Percentiles rank a stretch among this genome's conserved stretches.
phyloP scores from a whole-genome alignment of 2,888 invertebrate species.

The Isotomurus palustris region DNA sequence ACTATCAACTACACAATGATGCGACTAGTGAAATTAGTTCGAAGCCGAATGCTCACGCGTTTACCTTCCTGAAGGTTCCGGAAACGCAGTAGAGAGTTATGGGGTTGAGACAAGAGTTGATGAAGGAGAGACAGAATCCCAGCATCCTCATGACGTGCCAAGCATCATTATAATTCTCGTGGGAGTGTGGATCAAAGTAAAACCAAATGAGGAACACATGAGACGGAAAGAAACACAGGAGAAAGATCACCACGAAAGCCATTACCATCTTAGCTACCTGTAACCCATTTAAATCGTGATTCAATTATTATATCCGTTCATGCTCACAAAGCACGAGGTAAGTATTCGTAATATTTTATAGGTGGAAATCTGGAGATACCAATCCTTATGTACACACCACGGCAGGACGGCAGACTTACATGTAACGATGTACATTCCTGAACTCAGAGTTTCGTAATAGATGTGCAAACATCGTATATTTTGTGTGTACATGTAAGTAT shows the following conservation, averaged over 20 bases:
- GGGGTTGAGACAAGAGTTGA: slow-evolving; percentile 90
- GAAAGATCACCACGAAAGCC: slow-evolving; percentile 81
- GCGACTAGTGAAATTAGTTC: too few species aligned
- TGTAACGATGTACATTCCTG: too few species aligned
- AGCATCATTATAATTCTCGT: slow-evolving; percentile 63
- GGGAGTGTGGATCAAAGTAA: slow-evolving; percentile 63
- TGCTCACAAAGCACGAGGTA: not conserved
- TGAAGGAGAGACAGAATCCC: slow-evolving; percentile 78
- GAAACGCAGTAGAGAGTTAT: slow-evolving; percentile 89
- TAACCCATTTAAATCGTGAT: not conserved
- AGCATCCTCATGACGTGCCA: slow-evolving; percentile 74
- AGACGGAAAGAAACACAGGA: slow-evolving; percentile 74
- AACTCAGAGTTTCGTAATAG: too few species aligned
- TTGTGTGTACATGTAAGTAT: too few species aligned
- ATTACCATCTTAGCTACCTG: slow-evolving; percentile 73
- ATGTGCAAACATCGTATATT: too few species aligned
- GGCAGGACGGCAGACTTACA: too few species aligned
- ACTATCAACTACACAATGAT: too few species aligned
- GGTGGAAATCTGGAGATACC: too few species aligned
- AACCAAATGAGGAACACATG: slow-evolving; percentile 83
- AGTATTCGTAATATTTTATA: too few species aligned
- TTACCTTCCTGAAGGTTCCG: slow-evolving; percentile 74
- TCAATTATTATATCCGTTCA: not conserved
- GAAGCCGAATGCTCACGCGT: too few species aligned
- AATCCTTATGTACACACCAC: too few species aligned